These are phyloP conservation scores for Sylvietta virens DNA, from an alignment of 2,113 vertebrate species.

Conservation along the genomic window DNA sequence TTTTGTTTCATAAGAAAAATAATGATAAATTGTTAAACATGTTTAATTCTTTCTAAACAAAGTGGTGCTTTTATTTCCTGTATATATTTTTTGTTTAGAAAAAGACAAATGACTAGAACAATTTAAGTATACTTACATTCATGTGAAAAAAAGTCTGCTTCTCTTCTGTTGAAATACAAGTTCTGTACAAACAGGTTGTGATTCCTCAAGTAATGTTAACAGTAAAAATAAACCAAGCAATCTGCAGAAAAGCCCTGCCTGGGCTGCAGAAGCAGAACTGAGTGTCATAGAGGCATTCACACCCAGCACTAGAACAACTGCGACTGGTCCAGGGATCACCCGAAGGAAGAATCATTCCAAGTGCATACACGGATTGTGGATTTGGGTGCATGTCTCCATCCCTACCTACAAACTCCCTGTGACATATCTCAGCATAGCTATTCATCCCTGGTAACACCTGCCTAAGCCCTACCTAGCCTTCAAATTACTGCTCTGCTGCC, in stretches of 20 bases:
- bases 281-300: neutral
- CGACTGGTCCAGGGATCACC: rapidly evolving
- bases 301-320: neutral
- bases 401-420: neutral
- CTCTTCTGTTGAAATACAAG: neutral
- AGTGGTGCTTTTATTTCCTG: neutral
- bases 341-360: neutral
- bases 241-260: neutral
- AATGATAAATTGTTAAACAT: neutral
- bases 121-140: neutral
- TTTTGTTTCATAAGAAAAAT: neutral
- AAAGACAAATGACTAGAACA: neutral
- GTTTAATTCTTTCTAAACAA: neutral
- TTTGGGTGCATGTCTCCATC: neutral
- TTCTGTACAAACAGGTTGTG: neutral
- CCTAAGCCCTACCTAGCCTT: neutral
- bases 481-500: neutral
- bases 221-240: neutral
- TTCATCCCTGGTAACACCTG: neutral
- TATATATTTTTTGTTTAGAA: neutral
- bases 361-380: neutral
- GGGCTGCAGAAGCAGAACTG: neutral
- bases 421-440: neutral
- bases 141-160: neutral
- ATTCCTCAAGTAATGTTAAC: neutral